A percentile compares a stretch with the other conserved stretches of the same genome.
Evolutionary conservation across 92 coral and sea anemone genomes (phyloP).

Genomic region (Porites divaricata): DNA sequence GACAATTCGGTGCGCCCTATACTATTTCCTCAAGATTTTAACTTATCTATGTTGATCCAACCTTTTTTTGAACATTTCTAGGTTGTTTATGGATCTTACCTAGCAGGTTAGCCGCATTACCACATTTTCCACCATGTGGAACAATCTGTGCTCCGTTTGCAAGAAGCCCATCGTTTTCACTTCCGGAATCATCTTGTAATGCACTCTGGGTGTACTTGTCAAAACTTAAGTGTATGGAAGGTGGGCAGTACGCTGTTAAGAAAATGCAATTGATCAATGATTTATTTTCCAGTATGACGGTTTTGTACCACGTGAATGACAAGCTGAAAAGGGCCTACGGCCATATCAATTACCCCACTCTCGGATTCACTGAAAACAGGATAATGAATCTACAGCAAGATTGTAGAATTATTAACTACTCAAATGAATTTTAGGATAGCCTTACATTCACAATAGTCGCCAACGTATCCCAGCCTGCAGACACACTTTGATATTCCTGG

Average conservation of each 20-base stretch:
- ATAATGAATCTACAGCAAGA: not conserved
- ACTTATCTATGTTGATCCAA: not conserved
- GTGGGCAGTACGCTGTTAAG: constrained; percentile 78
- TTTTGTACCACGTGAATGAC: not conserved
- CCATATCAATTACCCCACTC: too few relatives aligned
- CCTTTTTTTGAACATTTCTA: not conserved
- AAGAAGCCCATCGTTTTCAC: constrained; percentile 80
- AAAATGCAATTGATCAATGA: not conserved
- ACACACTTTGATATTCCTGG: constrained; percentile 91
- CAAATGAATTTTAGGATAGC: not conserved
- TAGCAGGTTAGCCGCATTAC: constrained; percentile 78
- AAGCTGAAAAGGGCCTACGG: not conserved
- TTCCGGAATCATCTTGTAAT: constrained; percentile 85
- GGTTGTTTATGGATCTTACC: constrained; percentile 45
- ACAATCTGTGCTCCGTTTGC: constrained; percentile 92
- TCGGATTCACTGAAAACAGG: not conserved
- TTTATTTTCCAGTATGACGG: not conserved
- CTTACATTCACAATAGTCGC: constrained; percentile 97
- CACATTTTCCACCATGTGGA: constrained; percentile 92
- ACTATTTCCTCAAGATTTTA: too few relatives aligned
- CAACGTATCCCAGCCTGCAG: constrained; percentile 96
- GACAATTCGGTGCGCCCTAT: too few relatives aligned
- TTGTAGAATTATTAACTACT: not conserved
- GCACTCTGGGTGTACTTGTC: constrained; percentile 71
- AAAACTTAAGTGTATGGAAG: constrained; percentile 89